A percentile compares a stretch with the other conserved stretches of the same genome.
Evolutionary conservation across 2,888 invertebrate genomes (phyloP).

Genomic region (Ommatoiulus sabulosus): DNA sequence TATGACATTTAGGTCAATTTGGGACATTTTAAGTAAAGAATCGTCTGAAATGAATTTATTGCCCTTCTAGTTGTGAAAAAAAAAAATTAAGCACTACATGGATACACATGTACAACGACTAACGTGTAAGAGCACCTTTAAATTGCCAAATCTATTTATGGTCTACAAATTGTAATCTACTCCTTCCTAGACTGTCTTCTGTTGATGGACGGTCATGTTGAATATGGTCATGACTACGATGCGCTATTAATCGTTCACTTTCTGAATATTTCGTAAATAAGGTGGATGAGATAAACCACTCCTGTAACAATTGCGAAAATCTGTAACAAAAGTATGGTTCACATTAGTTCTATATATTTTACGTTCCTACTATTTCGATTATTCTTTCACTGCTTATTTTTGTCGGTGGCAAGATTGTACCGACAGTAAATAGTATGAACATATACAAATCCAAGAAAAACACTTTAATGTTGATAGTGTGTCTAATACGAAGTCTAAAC

Average conservation of each 20-base stretch:
- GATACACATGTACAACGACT: background rate
- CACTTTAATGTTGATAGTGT: no score
- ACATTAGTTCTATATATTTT: background rate
- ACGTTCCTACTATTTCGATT: background rate
- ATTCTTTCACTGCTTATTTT: background rate
- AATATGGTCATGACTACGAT: background rate
- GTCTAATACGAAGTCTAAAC: no score
- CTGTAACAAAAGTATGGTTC: background rate
- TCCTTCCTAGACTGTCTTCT: background rate
- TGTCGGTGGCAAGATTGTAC: no score
- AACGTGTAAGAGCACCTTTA: background rate
- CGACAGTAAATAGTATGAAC: no score
- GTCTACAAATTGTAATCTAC: background rate
- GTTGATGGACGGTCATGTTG: background rate
- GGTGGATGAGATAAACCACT: background rate
- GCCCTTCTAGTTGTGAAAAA: background rate
- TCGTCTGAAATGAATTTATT: background rate
- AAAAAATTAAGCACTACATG: background rate
- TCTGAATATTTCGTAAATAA: conserved; percentile 14
- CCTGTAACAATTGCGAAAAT: background rate
- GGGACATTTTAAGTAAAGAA: background rate
- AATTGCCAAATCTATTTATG: background rate
- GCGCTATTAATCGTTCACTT: background rate
- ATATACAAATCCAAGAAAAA: no score
- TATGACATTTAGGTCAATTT: no score